These are phyloP conservation scores for Catamblyrhynchus diadema DNA, from an alignment of 2,797 vertebrate species.

Conservation along the genomic window DNA sequence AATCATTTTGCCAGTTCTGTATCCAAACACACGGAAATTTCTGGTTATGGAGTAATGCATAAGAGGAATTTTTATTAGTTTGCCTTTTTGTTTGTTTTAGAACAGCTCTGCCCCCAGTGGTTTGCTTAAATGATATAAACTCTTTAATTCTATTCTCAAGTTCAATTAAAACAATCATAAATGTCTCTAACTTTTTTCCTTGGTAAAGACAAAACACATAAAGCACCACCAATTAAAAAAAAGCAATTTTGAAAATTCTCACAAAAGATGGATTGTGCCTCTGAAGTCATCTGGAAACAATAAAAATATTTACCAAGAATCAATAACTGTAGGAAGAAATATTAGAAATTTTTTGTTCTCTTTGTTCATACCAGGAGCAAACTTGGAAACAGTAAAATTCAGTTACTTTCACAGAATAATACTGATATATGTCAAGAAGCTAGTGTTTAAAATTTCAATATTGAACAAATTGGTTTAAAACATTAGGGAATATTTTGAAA, in stretches of 20 bases:
- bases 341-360: neutral
- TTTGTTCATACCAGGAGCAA: neutral
- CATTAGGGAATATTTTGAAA: neutral
- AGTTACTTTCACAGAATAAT: neutral
- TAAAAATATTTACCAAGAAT: neutral
- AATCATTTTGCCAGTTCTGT: neutral
- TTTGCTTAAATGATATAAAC: neutral
- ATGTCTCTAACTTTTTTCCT: neutral
- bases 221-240: neutral
- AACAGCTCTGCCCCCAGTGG: neutral
- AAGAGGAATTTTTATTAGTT: neutral
- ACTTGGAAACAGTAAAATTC: neutral
- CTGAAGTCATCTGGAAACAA: neutral
- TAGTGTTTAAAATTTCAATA: neutral
- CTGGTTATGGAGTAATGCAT: rapidly evolving
- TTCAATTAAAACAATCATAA: neutral
- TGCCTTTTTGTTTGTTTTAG: neutral
- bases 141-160: neutral
- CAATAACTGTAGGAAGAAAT: neutral
- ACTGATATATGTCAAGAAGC: neutral
- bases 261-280: neutral
- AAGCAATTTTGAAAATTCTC: neutral
- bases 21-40: neutral
- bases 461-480: neutral
- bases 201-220: rapidly evolving